Base-by-base conservation (phyloP, 2,113 vertebrate genomes). In the Hypanus sabinus region DNA sequence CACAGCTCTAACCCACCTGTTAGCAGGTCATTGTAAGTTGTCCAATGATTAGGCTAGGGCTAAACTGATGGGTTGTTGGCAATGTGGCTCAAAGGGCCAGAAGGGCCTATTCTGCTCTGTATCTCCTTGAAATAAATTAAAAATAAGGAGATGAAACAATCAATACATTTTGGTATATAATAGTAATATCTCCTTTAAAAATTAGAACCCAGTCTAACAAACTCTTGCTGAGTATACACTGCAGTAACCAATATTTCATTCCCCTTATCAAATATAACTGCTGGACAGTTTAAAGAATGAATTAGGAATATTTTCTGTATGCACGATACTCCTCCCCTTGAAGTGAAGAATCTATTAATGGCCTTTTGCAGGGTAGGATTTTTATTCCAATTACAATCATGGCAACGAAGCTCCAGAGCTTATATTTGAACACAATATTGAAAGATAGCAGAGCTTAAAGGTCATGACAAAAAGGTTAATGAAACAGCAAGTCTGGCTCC, bases 391-490 rank as follows among this genome's bases (percentile, higher is more conserved):
- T 93, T 93, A 93, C 91, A 2, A 75, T 38, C 38, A 27, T 75
- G 46, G 27, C 38, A 73, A 55, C 68, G 7, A 73, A 93, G 65
- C 91, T 73, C 8, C 36, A 55, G 70, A 93, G 68, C 91, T 73
- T 93, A 55, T 73, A 75, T 93, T 73, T 93, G 91, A 93, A 12
- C 91, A 27, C 36, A 55, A 73, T 93, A 73, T 93, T 93, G 91
- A 93, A 93, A 73, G 91, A 75, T 73, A 27, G 68, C 65, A 0
- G 11, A 70, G 22, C 91, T 93, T 73, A 93, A 93, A 93, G 91
- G 91, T 93, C 91, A 93, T 24, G 68, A 93, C 91, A 73, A 73
- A 93, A 93, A 93, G 91, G 91, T 73, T 70, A 93, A 46, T 30
- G 91, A 93, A 73, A 93, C 91, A 55, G 91, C 70, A 73, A 93